A percentile compares a stretch with the other conserved stretches of the same genome.
These are phyloP conservation scores for Heliconius charithonia DNA, from an alignment of 2,888 invertebrate species.

Conservation along the genomic window DNA sequence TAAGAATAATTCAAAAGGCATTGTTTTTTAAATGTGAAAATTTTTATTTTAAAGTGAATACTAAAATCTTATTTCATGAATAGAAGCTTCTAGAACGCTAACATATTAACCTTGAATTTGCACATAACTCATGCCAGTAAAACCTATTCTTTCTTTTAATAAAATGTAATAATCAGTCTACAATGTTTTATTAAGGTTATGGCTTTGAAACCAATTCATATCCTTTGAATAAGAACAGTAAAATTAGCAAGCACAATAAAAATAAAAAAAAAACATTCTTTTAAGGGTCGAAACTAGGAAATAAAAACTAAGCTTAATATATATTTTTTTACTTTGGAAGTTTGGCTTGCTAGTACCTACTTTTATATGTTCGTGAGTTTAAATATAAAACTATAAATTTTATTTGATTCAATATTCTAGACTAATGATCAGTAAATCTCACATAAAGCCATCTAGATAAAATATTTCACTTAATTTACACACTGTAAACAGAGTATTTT, in stretches of 20 bases:
- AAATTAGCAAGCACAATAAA: not conserved
- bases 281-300: not conserved
- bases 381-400: no score
- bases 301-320: no score
- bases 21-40: not conserved
- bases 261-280: not conserved
- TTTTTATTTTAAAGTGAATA: not conserved
- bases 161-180: not conserved
- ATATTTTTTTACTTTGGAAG: not conserved
- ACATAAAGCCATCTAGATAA: not conserved
- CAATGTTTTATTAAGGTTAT: not conserved
- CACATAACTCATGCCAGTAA: not conserved
- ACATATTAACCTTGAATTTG: not conserved
- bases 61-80: not conserved
- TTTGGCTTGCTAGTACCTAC: no score
- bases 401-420: no score
- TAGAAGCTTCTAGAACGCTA: slow-evolving; percentile 3
- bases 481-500: slow-evolving; percentile 16
- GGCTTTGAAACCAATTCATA: not conserved
- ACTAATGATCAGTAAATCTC: not conserved
- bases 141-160: not conserved
- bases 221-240: not conserved
- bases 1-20: not conserved
- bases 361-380: no score
- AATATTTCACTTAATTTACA: not conserved